A percentile compares a stretch with the other conserved stretches of the same genome.
phyloP scores from a whole-genome alignment of 2,888 invertebrate genomes.

The Eulithis testata region DNA sequence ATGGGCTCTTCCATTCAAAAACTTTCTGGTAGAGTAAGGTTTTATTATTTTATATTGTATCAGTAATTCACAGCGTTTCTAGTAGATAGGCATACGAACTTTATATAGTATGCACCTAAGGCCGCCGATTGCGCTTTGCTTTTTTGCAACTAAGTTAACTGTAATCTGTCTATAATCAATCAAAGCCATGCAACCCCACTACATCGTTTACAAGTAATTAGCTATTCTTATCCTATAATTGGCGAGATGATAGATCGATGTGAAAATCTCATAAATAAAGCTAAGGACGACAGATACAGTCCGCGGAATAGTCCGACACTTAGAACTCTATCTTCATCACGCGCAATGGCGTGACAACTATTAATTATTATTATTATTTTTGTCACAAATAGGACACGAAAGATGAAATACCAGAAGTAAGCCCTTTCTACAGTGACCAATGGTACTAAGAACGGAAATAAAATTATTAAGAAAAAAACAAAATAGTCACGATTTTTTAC shows the following conservation, averaged over 20 bases:
- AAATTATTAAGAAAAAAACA: no score
- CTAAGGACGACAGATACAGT: constrained; percentile 32
- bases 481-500: no score
- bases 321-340: constrained; percentile 8
- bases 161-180: constrained; percentile 1
- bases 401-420: neutral
- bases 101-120: neutral
- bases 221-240: constrained; percentile 24
- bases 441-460: neutral
- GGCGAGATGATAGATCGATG: constrained; percentile 26
- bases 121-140: neutral
- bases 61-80: no score
- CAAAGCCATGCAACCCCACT: constrained; percentile 8
- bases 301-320: constrained; percentile 1
- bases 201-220: constrained; percentile 6
- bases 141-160: neutral
- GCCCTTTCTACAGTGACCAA: neutral
- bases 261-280: constrained; percentile 45
- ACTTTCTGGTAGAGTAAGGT: neutral
- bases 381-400: constrained; percentile 14
- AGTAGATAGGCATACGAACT: no score
- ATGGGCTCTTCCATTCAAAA: neutral
- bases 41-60: no score
- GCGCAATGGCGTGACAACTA: constrained; percentile 24
- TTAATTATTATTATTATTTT: no score